Percentiles rank a stretch among this genome's conserved stretches.
phyloP scores from a whole-genome alignment of 1,140 invertebrate species.

The Pogonomyrmex barbatus region DNA sequence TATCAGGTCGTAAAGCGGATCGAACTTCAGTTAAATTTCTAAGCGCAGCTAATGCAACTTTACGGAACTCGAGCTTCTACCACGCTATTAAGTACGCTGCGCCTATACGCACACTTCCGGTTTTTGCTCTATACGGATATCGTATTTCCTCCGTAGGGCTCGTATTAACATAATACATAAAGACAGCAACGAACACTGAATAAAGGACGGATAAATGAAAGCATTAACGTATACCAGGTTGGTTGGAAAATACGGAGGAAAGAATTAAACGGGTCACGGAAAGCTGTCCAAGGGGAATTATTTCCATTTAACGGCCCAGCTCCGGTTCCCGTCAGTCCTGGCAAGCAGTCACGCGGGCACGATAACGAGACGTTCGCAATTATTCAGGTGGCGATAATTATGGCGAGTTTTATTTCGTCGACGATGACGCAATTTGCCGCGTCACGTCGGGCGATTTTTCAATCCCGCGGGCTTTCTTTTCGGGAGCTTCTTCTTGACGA shows the following conservation, averaged over 20 bases:
- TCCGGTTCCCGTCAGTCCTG: slow-evolving; percentile 4
- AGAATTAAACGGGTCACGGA: slow-evolving; percentile 71
- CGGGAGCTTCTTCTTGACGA: background rate
- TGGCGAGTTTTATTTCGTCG: slow-evolving; percentile 63
- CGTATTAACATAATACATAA: slow-evolving; percentile 67
- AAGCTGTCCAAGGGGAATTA: slow-evolving; percentile 72
- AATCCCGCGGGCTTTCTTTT: slow-evolving; percentile 58
- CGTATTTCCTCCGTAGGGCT: slow-evolving; percentile 5
- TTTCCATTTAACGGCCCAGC: slow-evolving; percentile 67
- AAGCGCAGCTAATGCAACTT: slow-evolving; percentile 18
- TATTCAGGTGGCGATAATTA: slow-evolving; percentile 73
- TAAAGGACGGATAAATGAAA: slow-evolving; percentile 28
- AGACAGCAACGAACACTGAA: slow-evolving; percentile 24
- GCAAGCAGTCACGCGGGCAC: slow-evolving; percentile 44
- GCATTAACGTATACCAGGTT: slow-evolving; percentile 43
- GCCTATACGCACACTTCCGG: slow-evolving; percentile 1
- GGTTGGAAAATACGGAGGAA: slow-evolving; percentile 33
- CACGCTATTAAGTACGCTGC: background rate
- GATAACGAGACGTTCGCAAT: slow-evolving; percentile 76
- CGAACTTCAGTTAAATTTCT: slow-evolving; percentile 39
- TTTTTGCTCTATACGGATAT: slow-evolving; percentile 34
- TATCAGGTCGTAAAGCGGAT: slow-evolving; percentile 34
- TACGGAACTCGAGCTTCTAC: slow-evolving; percentile 14
- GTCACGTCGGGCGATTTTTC: slow-evolving; percentile 68
- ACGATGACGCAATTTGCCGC: slow-evolving; percentile 61